Base-by-base conservation (phyloP, 2,797 vertebrate genomes). In the Sebastes diaconus region DNA sequence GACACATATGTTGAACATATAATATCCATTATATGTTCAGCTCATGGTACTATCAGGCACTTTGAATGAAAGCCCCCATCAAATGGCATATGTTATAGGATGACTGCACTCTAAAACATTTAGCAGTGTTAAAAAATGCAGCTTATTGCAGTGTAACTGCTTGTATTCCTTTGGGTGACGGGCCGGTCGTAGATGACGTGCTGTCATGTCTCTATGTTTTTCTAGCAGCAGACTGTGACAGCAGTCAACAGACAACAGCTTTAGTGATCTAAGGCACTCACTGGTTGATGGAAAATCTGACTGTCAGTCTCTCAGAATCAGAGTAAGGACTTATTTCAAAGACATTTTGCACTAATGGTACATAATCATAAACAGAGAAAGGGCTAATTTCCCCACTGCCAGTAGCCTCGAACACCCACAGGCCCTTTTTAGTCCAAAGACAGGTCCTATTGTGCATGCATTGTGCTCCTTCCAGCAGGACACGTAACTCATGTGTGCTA, bases 31-130 rank as follows among this genome's bases (percentile, higher is more conserved):
- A 42, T 1, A 42, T 16, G 39, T 42, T 42, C 14, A 42, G 64
- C 59, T 69, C 12, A 52, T 74, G 54, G 52, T 73, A 22, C 69
- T 59, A 46, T 70, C 54, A 67, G 25, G 55, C 65, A 59, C 63
- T 81, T n/a, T 79, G 74, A 81, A 70, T 78, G 73, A 86, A 83
- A 84, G 69, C 42, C 29, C 25, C 24, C 55, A 69, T 81, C 69
- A 77, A 57, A 74, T 39, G 18, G n/a, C 71, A 71, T 67, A 75
- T 73, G 67, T 75, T 77, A 36, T 50, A 58, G 30, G 54, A 69
- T 13, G 63, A 57, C 68, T 61, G 60, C 58, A 67, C 73, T 63
- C 57, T 34, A 30, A 68, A 73, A 77, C 68, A 50, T 52, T 61
- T 46, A 70, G 52, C 42, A 32, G 42, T 42, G 12, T 50, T 74